Conservation (phyloP, 2,797 vertebrate species). For the Hoplostethus mediterraneus region DNA sequence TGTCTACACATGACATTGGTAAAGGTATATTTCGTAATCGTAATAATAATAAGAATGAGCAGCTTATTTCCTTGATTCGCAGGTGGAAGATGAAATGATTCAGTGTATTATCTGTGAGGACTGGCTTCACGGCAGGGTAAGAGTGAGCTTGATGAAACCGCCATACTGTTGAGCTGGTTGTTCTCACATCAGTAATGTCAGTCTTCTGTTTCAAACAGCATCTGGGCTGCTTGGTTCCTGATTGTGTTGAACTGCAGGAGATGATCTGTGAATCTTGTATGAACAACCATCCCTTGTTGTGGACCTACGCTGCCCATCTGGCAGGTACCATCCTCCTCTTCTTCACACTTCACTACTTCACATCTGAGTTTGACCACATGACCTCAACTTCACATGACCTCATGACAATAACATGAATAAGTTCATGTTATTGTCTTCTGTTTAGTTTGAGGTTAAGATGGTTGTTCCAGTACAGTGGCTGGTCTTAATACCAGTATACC, state of each 20-base stretch:
- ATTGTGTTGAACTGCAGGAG: slow-evolving; percentile 93
- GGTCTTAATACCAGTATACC: no score
- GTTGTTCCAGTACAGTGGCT: no score
- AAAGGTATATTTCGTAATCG: no score
- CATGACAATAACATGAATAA: no score
- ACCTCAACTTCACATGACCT: no score
- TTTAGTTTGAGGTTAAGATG: no score
- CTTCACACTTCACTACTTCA: no score
- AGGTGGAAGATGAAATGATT: slow-evolving; percentile 98
- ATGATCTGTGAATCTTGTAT: slow-evolving; percentile 97
- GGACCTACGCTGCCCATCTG: slow-evolving; percentile 88
- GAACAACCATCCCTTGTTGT: slow-evolving; percentile 89
- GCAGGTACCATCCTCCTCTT: slow-evolving; percentile 82
- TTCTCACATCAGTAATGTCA: no score
- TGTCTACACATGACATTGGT: background rate
- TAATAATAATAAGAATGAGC: no score
- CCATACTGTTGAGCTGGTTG: no score
- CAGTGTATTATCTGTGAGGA: slow-evolving; percentile 98
- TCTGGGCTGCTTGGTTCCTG: slow-evolving; percentile 90
- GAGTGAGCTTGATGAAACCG: slow-evolving; percentile 38
- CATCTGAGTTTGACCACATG: no score
- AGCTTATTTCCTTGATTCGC: slow-evolving; percentile 21
- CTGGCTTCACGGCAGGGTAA: slow-evolving; percentile 98
- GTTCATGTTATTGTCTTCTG: no score
- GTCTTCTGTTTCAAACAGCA: slow-evolving; percentile 81